Evolutionary conservation across 2,888 invertebrate genomes (phyloP).

Genomic region (Polymixis lichenea): DNA sequence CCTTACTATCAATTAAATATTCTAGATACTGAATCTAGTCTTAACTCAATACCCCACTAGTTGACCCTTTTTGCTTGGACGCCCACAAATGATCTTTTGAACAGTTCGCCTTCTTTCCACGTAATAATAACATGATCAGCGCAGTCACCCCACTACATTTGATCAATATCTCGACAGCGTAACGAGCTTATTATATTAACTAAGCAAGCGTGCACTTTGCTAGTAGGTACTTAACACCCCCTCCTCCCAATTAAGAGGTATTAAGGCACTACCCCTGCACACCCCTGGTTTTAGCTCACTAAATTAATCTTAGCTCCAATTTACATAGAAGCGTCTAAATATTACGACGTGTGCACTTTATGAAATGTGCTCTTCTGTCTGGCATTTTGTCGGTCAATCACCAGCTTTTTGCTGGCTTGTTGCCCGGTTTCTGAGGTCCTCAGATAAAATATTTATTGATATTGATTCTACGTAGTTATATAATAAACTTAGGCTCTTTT

Average conservation of each 20-base stretch:
- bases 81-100: too few relatives aligned
- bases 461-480: neutral
- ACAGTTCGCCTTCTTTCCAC: neutral
- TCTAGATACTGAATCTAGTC: too few relatives aligned
- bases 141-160: neutral
- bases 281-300: slow-evolving; percentile 30
- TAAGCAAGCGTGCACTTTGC: slow-evolving; percentile 53
- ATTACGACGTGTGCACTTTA: slow-evolving; percentile 24
- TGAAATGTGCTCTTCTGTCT: slow-evolving; percentile 24
- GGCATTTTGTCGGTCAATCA: neutral
- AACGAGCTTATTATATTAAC: slow-evolving; percentile 44
- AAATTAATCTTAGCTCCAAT: slow-evolving; percentile 53
- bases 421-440: neutral
- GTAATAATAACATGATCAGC: slow-evolving; percentile 1
- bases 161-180: slow-evolving; percentile 39
- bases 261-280: slow-evolving; percentile 30
- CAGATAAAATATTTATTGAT: neutral
- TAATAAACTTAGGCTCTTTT: too few relatives aligned
- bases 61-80: too few relatives aligned
- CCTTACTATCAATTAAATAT: too few relatives aligned
- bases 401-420: neutral
- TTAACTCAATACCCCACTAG: too few relatives aligned
- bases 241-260: slow-evolving; percentile 49
- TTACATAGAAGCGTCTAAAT: slow-evolving; percentile 33
- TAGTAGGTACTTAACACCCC: slow-evolving; percentile 30